Evolutionary conservation across 2,113 vertebrate genomes (phyloP).

Genomic region (Mustelus asterias): DNA sequence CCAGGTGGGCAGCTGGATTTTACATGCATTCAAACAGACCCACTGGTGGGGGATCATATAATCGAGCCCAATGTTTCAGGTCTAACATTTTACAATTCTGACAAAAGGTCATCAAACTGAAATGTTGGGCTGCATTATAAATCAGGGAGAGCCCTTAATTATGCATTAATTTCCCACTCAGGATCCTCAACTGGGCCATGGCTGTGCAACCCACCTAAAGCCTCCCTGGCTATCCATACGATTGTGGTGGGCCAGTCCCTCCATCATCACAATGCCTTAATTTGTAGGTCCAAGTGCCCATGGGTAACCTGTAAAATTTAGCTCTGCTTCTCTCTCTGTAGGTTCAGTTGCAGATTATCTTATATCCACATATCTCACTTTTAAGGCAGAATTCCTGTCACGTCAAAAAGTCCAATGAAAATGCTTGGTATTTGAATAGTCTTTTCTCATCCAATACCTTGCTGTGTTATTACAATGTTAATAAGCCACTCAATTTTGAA

Average conservation of each 20-base stretch:
- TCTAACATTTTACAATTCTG: no score
- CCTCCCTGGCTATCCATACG: not conserved
- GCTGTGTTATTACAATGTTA: not conserved
- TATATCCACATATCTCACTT: not conserved
- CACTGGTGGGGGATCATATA: no score
- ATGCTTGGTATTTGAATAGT: not conserved
- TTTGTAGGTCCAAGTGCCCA: not conserved
- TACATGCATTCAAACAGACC: no score
- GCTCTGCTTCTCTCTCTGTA: not conserved
- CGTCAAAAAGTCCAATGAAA: not conserved
- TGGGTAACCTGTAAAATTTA: not conserved
- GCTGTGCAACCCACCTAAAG: not conserved
- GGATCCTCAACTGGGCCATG: not conserved
- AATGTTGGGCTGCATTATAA: no score
- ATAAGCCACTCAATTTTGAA: not conserved
- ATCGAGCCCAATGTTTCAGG: no score
- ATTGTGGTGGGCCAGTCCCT: not conserved
- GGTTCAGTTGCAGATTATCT: no score
- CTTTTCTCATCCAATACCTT: not conserved
- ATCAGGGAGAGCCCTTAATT: not conserved
- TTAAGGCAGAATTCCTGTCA: not conserved
- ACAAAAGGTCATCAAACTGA: no score
- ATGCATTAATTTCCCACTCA: not conserved
- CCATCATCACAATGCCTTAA: not conserved
- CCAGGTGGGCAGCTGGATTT: no score